Conservation (phyloP, 2,113 vertebrate genomes). For the Anser brachyrhynchus region DNA sequence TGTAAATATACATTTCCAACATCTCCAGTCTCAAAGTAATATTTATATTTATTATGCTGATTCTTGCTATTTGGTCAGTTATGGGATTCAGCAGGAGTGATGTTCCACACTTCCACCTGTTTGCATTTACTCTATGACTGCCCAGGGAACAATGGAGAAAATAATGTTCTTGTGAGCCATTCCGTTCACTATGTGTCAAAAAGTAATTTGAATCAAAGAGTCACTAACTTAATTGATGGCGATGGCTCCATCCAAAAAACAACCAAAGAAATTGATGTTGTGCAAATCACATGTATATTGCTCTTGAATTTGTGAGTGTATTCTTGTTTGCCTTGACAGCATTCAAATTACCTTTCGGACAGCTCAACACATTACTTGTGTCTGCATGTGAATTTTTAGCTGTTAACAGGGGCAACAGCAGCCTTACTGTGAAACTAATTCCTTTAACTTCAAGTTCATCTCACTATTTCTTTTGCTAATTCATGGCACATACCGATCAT, state of each 20-base stretch:
- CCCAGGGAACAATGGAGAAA: conserved; percentile 69
- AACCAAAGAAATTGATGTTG: conserved; percentile 77
- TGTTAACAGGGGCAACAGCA: conserved; percentile 72
- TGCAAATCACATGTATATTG: conserved; percentile 79
- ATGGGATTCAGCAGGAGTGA: conserved; percentile 10
- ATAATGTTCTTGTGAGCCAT: conserved; percentile 67
- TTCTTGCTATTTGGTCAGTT: conserved; percentile 51
- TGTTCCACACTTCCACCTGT: conserved; percentile 69
- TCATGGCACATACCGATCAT: conserved; percentile 2
- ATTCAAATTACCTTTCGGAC: conserved; percentile 79
- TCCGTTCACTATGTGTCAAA: conserved; percentile 76
- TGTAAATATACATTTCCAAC: conserved; percentile 52
- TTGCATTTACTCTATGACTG: conserved; percentile 72
- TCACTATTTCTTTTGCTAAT: conserved; percentile 38
- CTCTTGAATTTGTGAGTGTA: conserved; percentile 77
- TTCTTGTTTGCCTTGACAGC: conserved; percentile 81
- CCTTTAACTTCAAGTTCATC: conserved; percentile 58
- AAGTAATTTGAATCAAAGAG: conserved; percentile 80
- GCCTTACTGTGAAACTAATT: conserved; percentile 72
- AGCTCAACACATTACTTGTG: conserved; percentile 78
- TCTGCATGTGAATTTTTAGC: conserved; percentile 69
- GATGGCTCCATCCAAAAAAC: conserved; percentile 74
- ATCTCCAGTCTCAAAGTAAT: conserved; percentile 46
- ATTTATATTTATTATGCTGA: conserved; percentile 62
- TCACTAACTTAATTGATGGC: conserved; percentile 78